phyloP scores from a whole-genome alignment of 2,113 vertebrate species.

The Mungos mungo region DNA sequence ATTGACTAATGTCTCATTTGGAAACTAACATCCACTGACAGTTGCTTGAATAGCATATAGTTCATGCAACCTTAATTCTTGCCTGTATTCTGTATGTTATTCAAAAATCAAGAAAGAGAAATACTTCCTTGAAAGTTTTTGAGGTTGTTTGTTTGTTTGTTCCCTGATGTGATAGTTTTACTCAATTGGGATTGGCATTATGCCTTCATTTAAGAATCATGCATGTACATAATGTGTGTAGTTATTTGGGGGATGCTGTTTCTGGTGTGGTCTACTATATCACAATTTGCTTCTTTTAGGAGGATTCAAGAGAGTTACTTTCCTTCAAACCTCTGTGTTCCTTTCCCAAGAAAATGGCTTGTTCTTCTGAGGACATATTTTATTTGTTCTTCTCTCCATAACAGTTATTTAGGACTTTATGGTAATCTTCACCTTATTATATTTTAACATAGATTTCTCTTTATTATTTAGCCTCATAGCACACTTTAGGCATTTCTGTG shows the following conservation, averaged over 20 bases:
- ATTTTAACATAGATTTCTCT: background rate
- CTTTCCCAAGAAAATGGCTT: background rate
- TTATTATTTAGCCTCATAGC: background rate
- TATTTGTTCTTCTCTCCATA: background rate
- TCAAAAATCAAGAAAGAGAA: background rate
- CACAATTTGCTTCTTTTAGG: background rate
- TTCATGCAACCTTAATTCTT: background rate
- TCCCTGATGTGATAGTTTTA: background rate
- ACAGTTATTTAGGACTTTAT: background rate
- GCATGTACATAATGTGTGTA: background rate
- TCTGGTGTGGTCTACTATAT: background rate
- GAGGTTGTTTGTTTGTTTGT: rapidly evolving
- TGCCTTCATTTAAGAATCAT: background rate
- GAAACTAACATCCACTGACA: background rate
- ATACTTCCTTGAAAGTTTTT: rapidly evolving
- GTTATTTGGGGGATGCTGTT: background rate
- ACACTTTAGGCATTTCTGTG: background rate
- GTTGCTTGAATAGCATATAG: background rate
- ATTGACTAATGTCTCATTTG: background rate
- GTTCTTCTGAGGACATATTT: background rate
- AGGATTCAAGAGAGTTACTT: background rate
- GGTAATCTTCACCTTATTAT: background rate
- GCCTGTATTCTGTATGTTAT: background rate
- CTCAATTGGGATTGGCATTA: background rate
- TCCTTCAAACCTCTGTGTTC: background rate